Conservation (phyloP, 2,113 vertebrate species). For the Centropus bengalensis region DNA sequence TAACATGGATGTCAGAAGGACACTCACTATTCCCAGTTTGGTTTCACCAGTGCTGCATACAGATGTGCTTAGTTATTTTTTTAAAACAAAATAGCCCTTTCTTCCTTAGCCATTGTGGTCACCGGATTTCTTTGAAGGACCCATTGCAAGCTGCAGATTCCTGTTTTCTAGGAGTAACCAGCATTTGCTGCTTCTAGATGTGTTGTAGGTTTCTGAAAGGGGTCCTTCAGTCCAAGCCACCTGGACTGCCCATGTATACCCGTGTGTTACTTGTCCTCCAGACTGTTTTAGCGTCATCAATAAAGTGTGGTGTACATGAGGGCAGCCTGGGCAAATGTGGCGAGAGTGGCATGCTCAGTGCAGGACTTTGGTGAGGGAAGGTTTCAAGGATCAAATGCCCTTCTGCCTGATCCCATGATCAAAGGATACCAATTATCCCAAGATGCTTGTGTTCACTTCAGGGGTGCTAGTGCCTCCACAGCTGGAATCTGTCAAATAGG, state of each 20-base stretch:
- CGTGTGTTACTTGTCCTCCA: not conserved
- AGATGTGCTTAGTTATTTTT: not conserved
- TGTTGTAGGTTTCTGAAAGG: not conserved
- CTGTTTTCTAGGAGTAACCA: not conserved
- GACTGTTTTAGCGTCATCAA: not conserved
- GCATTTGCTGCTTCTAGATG: not conserved
- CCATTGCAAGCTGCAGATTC: not conserved
- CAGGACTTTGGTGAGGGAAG: rapidly evolving
- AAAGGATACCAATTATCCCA: not conserved
- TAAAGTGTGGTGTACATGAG: not conserved
- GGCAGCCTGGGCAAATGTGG: not conserved
- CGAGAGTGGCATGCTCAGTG: rapidly evolving
- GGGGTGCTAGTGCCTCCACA: not conserved
- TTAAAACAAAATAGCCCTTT: not conserved
- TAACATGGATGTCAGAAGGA: not conserved
- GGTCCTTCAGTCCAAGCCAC: not conserved
- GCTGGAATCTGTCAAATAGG: not conserved
- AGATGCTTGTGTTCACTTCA: not conserved
- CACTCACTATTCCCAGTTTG: not conserved
- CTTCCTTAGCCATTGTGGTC: not conserved
- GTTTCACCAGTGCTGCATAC: not conserved
- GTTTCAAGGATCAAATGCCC: not conserved
- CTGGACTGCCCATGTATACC: not conserved
- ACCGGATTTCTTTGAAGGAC: not conserved
- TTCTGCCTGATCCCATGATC: not conserved